Percentiles rank a stretch among this genome's conserved stretches.
Conservation (phyloP, 2,113 vertebrate genomes). For the Mohoua ochrocephala region DNA sequence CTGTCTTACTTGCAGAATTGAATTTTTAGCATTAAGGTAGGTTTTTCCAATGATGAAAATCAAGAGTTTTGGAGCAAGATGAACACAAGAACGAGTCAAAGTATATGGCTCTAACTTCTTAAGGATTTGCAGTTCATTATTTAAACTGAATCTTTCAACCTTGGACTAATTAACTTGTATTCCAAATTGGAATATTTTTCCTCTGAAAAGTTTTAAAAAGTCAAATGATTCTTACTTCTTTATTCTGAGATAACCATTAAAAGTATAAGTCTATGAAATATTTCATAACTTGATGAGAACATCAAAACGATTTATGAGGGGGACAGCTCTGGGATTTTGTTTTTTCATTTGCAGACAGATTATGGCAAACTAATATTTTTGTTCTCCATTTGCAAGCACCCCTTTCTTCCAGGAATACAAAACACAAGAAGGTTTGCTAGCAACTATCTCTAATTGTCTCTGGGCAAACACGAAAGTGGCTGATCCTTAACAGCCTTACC, state of each 20-base stretch:
- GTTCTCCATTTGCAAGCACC: neutral
- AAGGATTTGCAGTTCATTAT: slow-evolving; percentile 36
- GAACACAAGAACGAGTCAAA: neutral
- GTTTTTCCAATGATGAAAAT: neutral
- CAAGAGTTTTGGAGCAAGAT: neutral
- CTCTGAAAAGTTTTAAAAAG: neutral
- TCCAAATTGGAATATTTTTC: neutral
- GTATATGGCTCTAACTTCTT: neutral
- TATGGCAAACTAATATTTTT: neutral
- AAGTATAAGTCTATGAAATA: slow-evolving; percentile 23
- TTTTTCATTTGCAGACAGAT: neutral
- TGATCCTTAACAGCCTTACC: neutral
- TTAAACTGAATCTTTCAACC: slow-evolving; percentile 43
- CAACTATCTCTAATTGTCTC: neutral
- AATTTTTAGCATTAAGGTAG: slow-evolving; percentile 9
- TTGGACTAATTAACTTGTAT: slow-evolving; percentile 20
- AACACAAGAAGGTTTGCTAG: neutral
- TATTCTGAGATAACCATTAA: slow-evolving; percentile 17
- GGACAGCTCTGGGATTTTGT: neutral
- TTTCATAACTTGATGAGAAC: slow-evolving; percentile 7
- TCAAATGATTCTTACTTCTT: neutral
- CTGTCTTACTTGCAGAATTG: neutral
- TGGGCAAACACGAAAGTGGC: neutral
- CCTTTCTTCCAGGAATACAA: neutral
- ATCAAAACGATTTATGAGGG: neutral